Percentiles rank a stretch among this genome's conserved stretches.
Conservation (phyloP, 30 jellyfish, hydroid and myxozoan species). For the Hydra vulgaris region DNA sequence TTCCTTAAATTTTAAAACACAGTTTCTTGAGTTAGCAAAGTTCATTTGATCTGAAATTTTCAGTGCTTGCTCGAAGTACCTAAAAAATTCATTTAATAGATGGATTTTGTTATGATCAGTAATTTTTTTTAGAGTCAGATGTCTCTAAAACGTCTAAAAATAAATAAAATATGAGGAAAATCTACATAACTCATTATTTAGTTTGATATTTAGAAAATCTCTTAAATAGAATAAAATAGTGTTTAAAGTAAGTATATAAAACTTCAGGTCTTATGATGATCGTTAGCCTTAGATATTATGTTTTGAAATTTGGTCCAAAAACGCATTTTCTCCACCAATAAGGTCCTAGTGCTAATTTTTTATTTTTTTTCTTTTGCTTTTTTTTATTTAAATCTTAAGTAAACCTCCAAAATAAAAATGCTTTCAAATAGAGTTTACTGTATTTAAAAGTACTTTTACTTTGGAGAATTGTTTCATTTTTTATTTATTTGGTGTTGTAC, state of each 20-base stretch:
- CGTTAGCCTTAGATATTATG: not conserved
- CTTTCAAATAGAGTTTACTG: not conserved
- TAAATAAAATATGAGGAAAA: not conserved
- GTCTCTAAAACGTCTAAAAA: too few species aligned
- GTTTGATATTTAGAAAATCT: constrained; percentile 2
- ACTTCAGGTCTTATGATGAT: not conserved
- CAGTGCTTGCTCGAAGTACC: not conserved
- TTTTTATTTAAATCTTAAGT: too few species aligned
- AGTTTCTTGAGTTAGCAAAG: not conserved
- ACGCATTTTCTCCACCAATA: not conserved
- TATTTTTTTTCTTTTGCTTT: not conserved
- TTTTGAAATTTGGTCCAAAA: constrained; percentile 3
- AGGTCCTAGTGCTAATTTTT: not conserved
- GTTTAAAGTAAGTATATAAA: not conserved
- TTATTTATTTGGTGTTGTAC: not conserved
- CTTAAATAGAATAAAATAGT: not conserved
- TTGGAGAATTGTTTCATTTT: not conserved
- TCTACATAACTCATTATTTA: not conserved
- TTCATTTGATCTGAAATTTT: constrained; percentile 20
- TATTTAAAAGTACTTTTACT: too few species aligned
- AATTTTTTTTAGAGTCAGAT: too few species aligned
- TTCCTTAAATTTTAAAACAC: constrained; percentile 5
- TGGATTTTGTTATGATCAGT: too few species aligned
- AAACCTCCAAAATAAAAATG: too few species aligned
- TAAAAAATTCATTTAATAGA: not conserved